phyloP scores from a whole-genome alignment of 2,888 invertebrate genomes.

The Noctua comes region DNA sequence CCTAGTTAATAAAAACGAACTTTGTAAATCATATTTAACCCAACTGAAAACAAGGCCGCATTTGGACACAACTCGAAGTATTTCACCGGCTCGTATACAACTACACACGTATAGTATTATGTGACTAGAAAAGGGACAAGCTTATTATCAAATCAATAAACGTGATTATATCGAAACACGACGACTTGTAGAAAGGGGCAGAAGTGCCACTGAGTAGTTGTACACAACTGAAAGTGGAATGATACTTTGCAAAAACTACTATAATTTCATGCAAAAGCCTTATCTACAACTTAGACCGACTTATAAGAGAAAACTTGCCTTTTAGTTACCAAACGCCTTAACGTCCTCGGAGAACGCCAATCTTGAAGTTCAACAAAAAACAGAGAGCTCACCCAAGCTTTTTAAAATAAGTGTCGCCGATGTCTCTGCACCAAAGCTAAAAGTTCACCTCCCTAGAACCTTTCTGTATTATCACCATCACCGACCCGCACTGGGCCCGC shows the following conservation, averaged over 20 bases:
- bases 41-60: neutral
- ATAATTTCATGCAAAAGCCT: neutral
- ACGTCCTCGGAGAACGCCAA: neutral
- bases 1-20: neutral
- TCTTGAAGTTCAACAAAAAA: neutral
- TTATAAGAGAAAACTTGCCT: neutral
- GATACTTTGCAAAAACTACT: neutral
- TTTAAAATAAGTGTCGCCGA: neutral
- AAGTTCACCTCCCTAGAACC: neutral
- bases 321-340: too few relatives aligned
- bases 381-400: neutral
- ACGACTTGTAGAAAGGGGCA: neutral
- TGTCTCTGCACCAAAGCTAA: neutral
- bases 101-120: slow-evolving; percentile 40
- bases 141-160: slow-evolving; percentile 65
- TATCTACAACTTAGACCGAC: neutral
- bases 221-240: neutral
- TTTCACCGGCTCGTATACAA: slow-evolving; percentile 31
- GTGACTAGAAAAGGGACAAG: slow-evolving; percentile 55
- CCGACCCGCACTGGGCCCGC: neutral
- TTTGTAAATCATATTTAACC: neutral
- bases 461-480: neutral
- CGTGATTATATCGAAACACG: slow-evolving; percentile 55
- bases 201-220: slow-evolving; percentile 13
- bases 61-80: slow-evolving; percentile 17